phyloP scores from a whole-genome alignment of 2,797 vertebrate genomes.

The Tragelaphus oryx region DNA sequence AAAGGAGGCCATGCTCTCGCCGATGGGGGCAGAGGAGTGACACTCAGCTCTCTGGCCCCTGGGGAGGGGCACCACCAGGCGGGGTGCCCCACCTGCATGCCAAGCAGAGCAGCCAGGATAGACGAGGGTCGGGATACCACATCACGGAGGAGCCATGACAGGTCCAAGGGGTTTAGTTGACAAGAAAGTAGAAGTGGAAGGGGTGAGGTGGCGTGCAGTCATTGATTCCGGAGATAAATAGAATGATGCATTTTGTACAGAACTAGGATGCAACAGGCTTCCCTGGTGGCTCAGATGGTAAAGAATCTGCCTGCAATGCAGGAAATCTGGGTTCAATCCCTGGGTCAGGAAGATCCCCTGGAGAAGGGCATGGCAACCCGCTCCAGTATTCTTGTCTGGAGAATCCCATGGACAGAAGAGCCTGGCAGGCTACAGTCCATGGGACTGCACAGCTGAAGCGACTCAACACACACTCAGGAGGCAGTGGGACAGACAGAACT shows the following conservation, averaged over 20 bases:
- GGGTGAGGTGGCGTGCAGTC: fast-evolving
- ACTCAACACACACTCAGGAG: neutral
- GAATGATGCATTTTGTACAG: neutral
- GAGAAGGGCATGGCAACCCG: neutral
- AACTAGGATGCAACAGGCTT: neutral
- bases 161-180: neutral
- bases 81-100: fast-evolving
- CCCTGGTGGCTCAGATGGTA: neutral
- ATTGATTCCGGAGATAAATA: neutral
- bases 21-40: neutral
- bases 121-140: fast-evolving
- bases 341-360: neutral
- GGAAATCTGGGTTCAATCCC: neutral
- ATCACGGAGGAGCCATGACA: fast-evolving
- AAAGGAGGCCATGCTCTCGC: neutral
- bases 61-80: neutral
- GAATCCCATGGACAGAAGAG: neutral
- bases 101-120: fast-evolving
- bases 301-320: neutral
- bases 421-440: neutral
- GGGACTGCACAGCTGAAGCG: neutral
- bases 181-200: neutral
- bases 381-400: neutral
- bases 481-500: neutral
- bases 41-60: neutral